Conservation (phyloP, 2,888 invertebrate genomes). For the Sinohyriopsis cumingii region DNA sequence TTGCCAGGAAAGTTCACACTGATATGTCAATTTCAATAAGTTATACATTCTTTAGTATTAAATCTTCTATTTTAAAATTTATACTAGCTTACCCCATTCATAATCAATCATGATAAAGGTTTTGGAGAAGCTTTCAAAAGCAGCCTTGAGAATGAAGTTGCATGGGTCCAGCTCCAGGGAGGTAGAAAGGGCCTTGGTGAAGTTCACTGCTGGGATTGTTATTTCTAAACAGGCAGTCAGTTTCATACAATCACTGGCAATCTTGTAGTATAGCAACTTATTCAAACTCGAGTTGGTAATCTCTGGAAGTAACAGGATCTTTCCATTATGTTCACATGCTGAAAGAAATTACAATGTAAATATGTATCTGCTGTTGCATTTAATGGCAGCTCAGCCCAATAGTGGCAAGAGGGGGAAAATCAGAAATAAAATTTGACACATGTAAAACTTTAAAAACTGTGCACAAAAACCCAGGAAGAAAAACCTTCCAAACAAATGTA, state of each 20-base stretch:
- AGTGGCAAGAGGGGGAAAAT: no score
- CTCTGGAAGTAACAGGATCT: constrained; percentile 16
- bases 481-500: no score
- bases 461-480: no score
- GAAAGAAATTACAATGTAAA: constrained; percentile 3
- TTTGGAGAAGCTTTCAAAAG: constrained; percentile 20
- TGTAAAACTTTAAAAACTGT: no score
- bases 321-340: constrained; percentile 19
- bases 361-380: no score
- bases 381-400: no score
- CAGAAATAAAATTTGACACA: no score
- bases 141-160: constrained; percentile 17
- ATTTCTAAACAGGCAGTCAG: constrained; percentile 30
- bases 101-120: constrained; percentile 18
- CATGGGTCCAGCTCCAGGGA: constrained; percentile 26
- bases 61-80: no score
- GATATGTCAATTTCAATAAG: no score
- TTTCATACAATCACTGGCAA: constrained; percentile 23
- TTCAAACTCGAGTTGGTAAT: constrained; percentile 18
- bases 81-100: constrained; percentile 25
- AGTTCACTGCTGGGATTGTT: constrained; percentile 9
- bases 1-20: no score
- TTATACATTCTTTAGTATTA: no score
- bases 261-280: constrained; percentile 15
- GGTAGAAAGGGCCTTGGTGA: constrained; percentile 19